phyloP scores from a whole-genome alignment of 2,888 invertebrate genomes.

The Melinaea menophilus region DNA sequence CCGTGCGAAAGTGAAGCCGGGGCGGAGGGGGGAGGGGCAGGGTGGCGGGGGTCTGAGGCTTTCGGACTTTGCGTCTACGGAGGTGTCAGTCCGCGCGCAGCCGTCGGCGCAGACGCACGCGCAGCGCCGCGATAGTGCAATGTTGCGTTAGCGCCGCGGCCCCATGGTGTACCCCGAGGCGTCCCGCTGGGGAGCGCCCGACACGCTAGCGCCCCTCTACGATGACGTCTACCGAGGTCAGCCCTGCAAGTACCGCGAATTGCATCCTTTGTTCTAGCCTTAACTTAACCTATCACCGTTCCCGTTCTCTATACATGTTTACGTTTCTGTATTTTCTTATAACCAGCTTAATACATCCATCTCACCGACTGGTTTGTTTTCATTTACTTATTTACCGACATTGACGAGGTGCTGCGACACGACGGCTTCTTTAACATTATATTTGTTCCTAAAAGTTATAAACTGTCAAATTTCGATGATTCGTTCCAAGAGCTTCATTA shows the following conservation, averaged over 20 bases:
- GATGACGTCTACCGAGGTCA: conserved; percentile 82
- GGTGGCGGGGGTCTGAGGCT: conserved; percentile 34
- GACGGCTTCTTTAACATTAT: too few species aligned
- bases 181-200: conserved; percentile 79
- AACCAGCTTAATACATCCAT: conserved; percentile 12
- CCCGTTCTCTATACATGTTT: conserved; percentile 31
- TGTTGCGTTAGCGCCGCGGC: conserved; percentile 64
- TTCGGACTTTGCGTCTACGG: conserved; percentile 18
- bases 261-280: conserved; percentile 43
- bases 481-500: too few species aligned
- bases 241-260: conserved; percentile 53
- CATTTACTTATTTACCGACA: conserved; percentile 12
- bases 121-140: conserved; percentile 45
- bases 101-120: conserved; percentile 66
- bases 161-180: conserved; percentile 79
- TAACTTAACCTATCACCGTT: conserved; percentile 26
- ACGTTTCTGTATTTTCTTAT: conserved; percentile 14
- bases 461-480: too few species aligned
- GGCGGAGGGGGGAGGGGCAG: conserved; percentile 32
- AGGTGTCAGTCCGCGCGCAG: conserved; percentile 60
- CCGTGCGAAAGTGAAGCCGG: conserved; percentile 74
- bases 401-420: neutral
- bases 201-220: conserved; percentile 81
- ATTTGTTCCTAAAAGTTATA: too few species aligned
- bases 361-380: conserved; percentile 16